These are phyloP conservation scores for Acrocephalus arundinaceus DNA, from an alignment of 2,113 vertebrate genomes.

Conservation along the genomic window DNA sequence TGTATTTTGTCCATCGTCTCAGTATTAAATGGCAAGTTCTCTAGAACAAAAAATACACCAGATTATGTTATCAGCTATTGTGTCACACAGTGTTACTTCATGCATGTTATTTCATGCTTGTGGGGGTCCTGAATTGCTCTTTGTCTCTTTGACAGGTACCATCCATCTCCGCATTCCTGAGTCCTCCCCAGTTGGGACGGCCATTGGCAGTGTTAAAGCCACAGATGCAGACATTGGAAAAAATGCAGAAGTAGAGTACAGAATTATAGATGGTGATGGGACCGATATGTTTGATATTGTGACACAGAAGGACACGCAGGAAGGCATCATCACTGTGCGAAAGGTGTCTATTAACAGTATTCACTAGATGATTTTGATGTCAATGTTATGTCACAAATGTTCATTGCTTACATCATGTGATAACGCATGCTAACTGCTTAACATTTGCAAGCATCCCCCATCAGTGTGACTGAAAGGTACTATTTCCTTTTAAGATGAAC, in stretches of 20 bases:
- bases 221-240: conserved; percentile 80
- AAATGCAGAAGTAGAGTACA: conserved; percentile 83
- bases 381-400: background rate
- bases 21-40: background rate
- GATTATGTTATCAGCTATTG: background rate
- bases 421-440: background rate
- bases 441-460: background rate
- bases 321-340: conserved; percentile 79
- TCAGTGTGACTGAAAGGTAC: background rate
- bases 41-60: background rate
- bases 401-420: background rate
- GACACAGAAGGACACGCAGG: conserved; percentile 79
- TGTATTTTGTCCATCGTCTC: background rate
- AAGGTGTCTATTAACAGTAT: conserved; percentile 68
- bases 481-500: background rate
- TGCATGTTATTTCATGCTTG: background rate
- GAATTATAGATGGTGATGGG: conserved; percentile 79
- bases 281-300: conserved; percentile 81
- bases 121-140: background rate
- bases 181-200: conserved; percentile 76
- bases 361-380: background rate
- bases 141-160: conserved; percentile 67
- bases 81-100: background rate
- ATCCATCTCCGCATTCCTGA: conserved; percentile 79
- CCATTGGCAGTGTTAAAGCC: conserved; percentile 80